phyloP scores from a whole-genome alignment of 2,113 vertebrate genomes.

The Notarius quadriscutis region DNA sequence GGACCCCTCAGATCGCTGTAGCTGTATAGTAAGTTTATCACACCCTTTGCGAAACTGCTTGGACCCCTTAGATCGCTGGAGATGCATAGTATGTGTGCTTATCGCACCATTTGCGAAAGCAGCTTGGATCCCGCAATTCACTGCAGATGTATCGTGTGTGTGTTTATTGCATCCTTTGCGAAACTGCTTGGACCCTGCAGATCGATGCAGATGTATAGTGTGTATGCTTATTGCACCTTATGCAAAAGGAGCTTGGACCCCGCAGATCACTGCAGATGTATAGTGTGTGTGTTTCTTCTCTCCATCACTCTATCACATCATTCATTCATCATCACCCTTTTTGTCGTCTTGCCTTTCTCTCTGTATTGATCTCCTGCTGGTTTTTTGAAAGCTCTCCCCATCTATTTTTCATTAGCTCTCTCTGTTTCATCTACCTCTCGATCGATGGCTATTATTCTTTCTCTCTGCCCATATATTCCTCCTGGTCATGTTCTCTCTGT shows the following conservation, averaged over 20 bases:
- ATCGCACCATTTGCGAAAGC: too few species aligned
- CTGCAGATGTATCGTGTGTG: too few species aligned
- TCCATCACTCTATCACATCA: not conserved
- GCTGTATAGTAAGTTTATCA: too few species aligned
- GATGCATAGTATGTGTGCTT: too few species aligned
- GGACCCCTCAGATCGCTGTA: too few species aligned
- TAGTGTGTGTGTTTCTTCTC: not conserved
- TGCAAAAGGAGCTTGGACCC: not conserved
- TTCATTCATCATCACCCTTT: too few species aligned
- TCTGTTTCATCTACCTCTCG: not conserved
- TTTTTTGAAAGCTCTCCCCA: not conserved
- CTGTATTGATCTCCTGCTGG: not conserved
- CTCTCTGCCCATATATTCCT: not conserved
- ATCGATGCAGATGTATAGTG: not conserved
- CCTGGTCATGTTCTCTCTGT: not conserved
- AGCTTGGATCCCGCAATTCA: too few species aligned
- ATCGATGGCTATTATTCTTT: not conserved
- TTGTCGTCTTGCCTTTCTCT: not conserved
- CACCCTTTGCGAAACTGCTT: too few species aligned
- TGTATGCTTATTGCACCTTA: not conserved
- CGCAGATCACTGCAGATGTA: not conserved
- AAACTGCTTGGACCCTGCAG: too few species aligned
- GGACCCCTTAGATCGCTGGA: too few species aligned
- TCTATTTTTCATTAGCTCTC: constrained; percentile 27
- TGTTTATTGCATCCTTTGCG: too few species aligned